Evolutionary conservation across 2,113 vertebrate genomes (phyloP).

Genomic region (Actinemys pallida): DNA sequence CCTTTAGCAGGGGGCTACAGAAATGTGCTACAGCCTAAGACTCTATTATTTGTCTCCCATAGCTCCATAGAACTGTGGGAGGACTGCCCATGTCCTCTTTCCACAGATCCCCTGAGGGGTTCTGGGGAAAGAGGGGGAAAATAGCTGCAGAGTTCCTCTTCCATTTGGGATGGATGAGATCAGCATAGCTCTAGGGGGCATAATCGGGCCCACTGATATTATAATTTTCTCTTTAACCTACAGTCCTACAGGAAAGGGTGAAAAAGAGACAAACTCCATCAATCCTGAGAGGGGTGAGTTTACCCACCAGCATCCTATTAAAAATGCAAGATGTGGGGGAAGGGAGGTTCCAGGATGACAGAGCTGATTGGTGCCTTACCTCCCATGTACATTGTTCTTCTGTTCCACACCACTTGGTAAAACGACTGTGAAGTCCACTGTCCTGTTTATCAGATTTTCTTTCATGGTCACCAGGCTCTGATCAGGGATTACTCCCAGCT

Average conservation of each 20-base stretch:
- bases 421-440: constrained; percentile 82
- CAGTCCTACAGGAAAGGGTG: neutral
- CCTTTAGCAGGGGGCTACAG: neutral
- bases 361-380: constrained; percentile 78
- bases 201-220: neutral
- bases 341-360: neutral
- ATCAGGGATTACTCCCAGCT: constrained; percentile 75
- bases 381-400: constrained; percentile 82
- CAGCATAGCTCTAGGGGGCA: neutral
- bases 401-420: constrained; percentile 85
- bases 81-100: neutral
- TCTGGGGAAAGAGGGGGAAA: neutral
- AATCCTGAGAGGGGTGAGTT: neutral
- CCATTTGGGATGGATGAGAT: neutral
- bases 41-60: neutral
- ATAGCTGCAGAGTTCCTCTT: neutral
- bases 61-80: neutral
- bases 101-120: accelerated
- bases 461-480: constrained; percentile 78
- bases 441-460: constrained; percentile 81
- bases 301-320: neutral
- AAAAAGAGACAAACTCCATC: neutral
- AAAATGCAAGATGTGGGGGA: neutral
- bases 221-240: neutral
- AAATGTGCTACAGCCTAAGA: neutral